Evolutionary conservation across 2,888 invertebrate genomes (phyloP).

Genomic region (Eumacrocentrus americanus): DNA sequence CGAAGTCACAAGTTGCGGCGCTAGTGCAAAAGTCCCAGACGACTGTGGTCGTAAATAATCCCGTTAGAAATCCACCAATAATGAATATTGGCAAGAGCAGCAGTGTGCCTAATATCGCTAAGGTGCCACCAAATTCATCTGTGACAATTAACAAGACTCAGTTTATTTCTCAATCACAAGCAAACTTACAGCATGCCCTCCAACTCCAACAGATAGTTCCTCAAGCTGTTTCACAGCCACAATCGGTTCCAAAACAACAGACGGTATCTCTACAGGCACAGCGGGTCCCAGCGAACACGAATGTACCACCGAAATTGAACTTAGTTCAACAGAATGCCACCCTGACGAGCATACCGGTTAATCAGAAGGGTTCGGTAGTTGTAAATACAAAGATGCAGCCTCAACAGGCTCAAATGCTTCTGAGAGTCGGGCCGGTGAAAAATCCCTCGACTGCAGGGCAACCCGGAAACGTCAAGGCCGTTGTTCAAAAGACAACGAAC

Average conservation of each 20-base stretch:
- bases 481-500: conserved; percentile 43
- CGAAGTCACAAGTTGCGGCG: conserved; percentile 36
- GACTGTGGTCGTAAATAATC: conserved; percentile 33
- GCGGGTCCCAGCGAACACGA: background rate
- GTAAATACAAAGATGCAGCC: conserved; percentile 27
- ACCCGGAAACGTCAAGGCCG: conserved; percentile 39
- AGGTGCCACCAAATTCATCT: conserved; percentile 33
- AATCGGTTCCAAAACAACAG: conserved; percentile 31
- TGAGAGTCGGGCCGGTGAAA: conserved; percentile 49
- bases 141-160: conserved; percentile 16
- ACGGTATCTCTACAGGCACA: conserved; percentile 33
- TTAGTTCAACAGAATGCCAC: conserved; percentile 17
- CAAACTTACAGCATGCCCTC: conserved; percentile 5
- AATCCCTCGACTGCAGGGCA: conserved; percentile 40
- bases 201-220: conserved; percentile 20
- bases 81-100: conserved; percentile 47
- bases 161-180: conserved; percentile 3
- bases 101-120: conserved; percentile 50
- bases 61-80: conserved; percentile 15
- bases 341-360: conserved; percentile 12
- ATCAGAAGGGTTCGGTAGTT: conserved; percentile 14
- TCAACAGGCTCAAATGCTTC: conserved; percentile 47
- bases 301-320: conserved; percentile 18
- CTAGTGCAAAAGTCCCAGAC: conserved; percentile 43
- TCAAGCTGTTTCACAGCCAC: conserved; percentile 12